A percentile compares a stretch with the other conserved stretches of the same genome.
phyloP scores from a whole-genome alignment of 2,888 invertebrate species.

The Lysandra bellargus region DNA sequence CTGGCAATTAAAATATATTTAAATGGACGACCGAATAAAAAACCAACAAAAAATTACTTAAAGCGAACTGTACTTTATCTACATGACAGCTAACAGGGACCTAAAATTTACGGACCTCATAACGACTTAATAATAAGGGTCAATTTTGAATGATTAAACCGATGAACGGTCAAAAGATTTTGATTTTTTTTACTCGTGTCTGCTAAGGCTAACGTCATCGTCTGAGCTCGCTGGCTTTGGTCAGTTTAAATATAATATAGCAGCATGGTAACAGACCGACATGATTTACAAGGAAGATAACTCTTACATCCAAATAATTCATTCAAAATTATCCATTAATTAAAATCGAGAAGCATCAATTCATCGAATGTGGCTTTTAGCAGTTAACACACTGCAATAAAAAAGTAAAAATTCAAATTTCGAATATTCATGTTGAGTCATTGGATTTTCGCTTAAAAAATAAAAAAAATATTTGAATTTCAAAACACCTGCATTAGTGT shows the following conservation, averaged over 20 bases:
- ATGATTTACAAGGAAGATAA: slow-evolving; percentile 38
- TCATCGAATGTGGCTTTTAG: not conserved
- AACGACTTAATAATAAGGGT: slow-evolving; percentile 23
- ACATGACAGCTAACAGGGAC: slow-evolving; percentile 13
- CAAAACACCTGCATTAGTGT: not conserved
- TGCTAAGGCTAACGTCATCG: slow-evolving; percentile 66
- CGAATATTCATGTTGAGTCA: not conserved
- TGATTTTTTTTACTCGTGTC: slow-evolving; percentile 43
- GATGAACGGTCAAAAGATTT: slow-evolving; percentile 57
- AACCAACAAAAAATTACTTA: slow-evolving; percentile 20
- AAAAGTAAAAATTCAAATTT: not conserved
- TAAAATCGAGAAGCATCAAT: not conserved
- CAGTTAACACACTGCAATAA: not conserved
- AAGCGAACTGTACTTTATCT: slow-evolving; percentile 23
- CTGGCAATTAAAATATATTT: slow-evolving; percentile 21
- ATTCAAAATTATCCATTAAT: not conserved
- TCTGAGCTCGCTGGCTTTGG: slow-evolving; percentile 59
- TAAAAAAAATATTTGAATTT: not conserved
- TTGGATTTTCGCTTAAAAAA: not conserved
- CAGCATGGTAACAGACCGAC: slow-evolving; percentile 43
- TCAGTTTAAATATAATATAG: slow-evolving; percentile 44
- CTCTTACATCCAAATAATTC: slow-evolving; percentile 31
- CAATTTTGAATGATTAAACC: slow-evolving; percentile 28
- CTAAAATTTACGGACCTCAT: not conserved
- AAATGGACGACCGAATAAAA: slow-evolving; percentile 14